phyloP scores from a whole-genome alignment of 2,888 invertebrate species.

The Glyphotaelius pellucidus region DNA sequence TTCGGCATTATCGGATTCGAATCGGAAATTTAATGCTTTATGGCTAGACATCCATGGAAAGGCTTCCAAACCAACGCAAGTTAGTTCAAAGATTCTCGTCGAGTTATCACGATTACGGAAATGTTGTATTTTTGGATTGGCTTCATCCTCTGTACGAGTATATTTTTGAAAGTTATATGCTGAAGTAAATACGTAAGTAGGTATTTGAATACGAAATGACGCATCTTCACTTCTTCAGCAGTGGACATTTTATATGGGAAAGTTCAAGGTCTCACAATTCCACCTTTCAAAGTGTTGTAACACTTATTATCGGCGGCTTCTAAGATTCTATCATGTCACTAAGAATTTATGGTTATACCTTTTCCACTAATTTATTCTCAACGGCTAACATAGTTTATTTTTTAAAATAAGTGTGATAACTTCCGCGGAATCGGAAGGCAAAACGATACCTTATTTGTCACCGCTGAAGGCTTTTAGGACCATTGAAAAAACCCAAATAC shows the following conservation, averaged over 20 bases:
- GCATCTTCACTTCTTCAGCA: slow-evolving; percentile 34
- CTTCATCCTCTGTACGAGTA: neutral
- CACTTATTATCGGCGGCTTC: slow-evolving; percentile 33
- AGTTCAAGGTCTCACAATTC: slow-evolving; percentile 50
- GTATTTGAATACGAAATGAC: slow-evolving; percentile 30
- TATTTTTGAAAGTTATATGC: neutral
- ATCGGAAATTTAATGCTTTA: neutral
- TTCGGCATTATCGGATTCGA: neutral
- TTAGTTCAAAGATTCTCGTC: neutral
- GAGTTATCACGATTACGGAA: neutral
- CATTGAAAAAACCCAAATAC: neutral
- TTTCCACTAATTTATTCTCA: slow-evolving; percentile 31
- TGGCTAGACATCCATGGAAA: neutral
- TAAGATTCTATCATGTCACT: slow-evolving; percentile 35
- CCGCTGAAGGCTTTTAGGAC: neutral
- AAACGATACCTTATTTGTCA: neutral
- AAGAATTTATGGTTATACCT: slow-evolving; percentile 36
- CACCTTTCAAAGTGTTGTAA: slow-evolving; percentile 40
- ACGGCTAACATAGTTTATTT: neutral
- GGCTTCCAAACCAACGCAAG: neutral
- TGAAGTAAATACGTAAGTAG: neutral
- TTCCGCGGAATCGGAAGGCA: neutral
- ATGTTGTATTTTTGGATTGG: neutral
- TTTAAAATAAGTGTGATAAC: neutral
- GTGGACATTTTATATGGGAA: slow-evolving; percentile 45